A percentile compares a stretch with the other conserved stretches of the same genome.
Conservation (phyloP, 2,888 invertebrate genomes). For the Linnaemya tessellans region DNA sequence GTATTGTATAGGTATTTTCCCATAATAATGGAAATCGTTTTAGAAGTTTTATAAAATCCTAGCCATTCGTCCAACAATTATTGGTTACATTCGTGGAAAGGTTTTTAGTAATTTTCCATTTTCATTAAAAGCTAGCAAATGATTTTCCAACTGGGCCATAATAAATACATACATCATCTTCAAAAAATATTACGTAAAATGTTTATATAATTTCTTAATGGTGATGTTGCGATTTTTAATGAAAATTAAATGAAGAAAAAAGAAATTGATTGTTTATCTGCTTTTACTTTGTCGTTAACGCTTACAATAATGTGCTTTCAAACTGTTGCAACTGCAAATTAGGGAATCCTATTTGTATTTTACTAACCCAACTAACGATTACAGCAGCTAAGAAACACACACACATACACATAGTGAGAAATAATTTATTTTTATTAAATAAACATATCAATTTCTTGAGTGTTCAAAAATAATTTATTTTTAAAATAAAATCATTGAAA, state of each 20-base stretch:
- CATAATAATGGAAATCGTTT: too few species aligned
- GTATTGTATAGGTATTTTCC: too few species aligned
- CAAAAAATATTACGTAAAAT: slow-evolving; percentile 33
- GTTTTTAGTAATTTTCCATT: too few species aligned
- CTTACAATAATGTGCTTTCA: slow-evolving; percentile 46
- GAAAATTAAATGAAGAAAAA: slow-evolving; percentile 45
- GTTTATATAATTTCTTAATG: slow-evolving; percentile 42
- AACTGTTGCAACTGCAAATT: slow-evolving; percentile 13
- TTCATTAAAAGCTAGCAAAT: not conserved
- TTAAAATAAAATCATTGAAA: slow-evolving; percentile 6
- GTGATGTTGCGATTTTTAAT: slow-evolving; percentile 46
- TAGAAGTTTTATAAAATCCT: too few species aligned
- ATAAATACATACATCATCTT: slow-evolving; percentile 20
- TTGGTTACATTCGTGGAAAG: too few species aligned
- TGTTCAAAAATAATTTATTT: slow-evolving; percentile 18
- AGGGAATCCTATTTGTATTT: slow-evolving; percentile 39
- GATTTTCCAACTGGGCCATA: slow-evolving; percentile 32
- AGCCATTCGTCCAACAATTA: too few species aligned
- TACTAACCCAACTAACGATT: not conserved
- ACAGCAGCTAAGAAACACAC: not conserved
- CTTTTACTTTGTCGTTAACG: slow-evolving; percentile 36
- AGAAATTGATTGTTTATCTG: slow-evolving; percentile 40
- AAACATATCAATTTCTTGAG: not conserved
- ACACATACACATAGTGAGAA: not conserved
- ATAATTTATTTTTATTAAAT: slow-evolving; percentile 1